Evolutionary conservation across 1,140 invertebrate genomes (phyloP).

Genomic region (Listronotus bonariensis): DNA sequence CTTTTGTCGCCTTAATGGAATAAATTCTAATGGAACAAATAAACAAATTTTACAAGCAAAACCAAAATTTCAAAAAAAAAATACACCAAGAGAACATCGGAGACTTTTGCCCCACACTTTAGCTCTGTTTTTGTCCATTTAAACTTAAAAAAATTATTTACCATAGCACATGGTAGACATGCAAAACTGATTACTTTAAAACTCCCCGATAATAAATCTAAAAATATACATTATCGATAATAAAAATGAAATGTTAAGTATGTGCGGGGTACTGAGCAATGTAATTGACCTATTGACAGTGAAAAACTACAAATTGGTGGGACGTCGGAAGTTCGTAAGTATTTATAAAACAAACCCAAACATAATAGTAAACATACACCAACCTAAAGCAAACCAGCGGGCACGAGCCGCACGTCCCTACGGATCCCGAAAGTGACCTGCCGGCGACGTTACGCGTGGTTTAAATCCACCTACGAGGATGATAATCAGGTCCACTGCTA

Average conservation of each 20-base stretch:
- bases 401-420: conserved; percentile 24
- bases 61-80: no score
- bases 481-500: conserved; percentile 3
- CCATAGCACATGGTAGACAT: no score
- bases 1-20: no score
- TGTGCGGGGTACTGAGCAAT: not conserved
- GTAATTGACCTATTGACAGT: conserved; percentile 21
- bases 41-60: no score
- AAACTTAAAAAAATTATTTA: no score
- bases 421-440: conserved; percentile 26
- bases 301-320: conserved; percentile 10
- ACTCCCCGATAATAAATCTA: no score
- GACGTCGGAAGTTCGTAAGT: conserved; percentile 1
- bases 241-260: not conserved
- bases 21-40: no score
- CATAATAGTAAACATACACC: conserved; percentile 11
- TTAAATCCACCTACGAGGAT: conserved; percentile 12
- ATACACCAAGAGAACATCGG: no score
- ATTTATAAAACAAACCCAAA: conserved; percentile 24
- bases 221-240: no score
- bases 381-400: conserved; percentile 23
- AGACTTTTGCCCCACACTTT: no score
- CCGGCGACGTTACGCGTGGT: conserved; percentile 3
- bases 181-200: no score
- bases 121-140: no score